Evolutionary conservation across 2,888 invertebrate species (phyloP), one percentile per base, ranked within the genome.

Genomic region (Entomobrya multifasciata): DNA sequence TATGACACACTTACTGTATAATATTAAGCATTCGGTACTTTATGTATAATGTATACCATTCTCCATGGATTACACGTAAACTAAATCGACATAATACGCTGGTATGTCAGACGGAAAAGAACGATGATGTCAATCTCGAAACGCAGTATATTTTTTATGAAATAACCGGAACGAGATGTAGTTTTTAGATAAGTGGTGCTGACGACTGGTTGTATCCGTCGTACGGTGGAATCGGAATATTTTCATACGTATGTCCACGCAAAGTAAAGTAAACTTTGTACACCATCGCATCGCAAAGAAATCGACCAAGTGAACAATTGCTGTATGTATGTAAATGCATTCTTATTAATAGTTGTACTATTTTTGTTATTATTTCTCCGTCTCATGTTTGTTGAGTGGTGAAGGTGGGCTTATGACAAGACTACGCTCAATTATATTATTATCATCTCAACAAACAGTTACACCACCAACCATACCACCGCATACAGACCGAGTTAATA

Each of bases 401-500:
- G 25, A 57, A 57, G 57, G 57, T 57, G 57, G 25, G 57, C 57
- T n/a, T n/a, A n/a, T n/a, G n/a, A n/a, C n/a, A n/a, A n/a, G n/a
- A 57, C 57, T 11, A 6, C 22, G 57, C 57, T 57, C 57, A n/a
- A n/a, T n/a, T n/a, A 25, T 57, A 25, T 57, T 57, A 57, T 30
- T 25, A n/a, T 15, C 55, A 62, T 62, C 57, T n/a, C n/a, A n/a
- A 15, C n/a, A 65, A 36, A 65, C 36, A 65, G 36, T n/a, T n/a
- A n/a, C n/a, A n/a, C n/a, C n/a, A n/a, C n/a, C n/a, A n/a, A n/a
- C n/a, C n/a, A n/a, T n/a, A n/a, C n/a, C n/a, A n/a, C n/a, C n/a
- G n/a, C n/a, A n/a, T n/a, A n/a, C 36, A 47, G 22, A 70, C 27
- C 65, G 76, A 76, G 76, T 74, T 41, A 83, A 65, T 76, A 76